Conservation (phyloP, 1,140 invertebrate genomes). For the Hypsibius dujardini region DNA sequence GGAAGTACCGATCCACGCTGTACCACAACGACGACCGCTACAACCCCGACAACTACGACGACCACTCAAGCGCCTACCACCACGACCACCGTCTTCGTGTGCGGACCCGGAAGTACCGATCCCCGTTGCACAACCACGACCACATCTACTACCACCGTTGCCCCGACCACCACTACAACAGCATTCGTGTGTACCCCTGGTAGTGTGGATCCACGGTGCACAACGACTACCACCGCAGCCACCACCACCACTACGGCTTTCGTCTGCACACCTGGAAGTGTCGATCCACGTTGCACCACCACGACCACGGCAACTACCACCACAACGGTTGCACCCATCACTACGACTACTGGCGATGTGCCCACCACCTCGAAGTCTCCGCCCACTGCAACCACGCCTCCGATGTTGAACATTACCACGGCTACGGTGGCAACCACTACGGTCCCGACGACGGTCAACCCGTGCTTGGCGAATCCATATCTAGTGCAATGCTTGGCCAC, state of each 20-base stretch:
- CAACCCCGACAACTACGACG: not conserved
- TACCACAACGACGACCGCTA: not conserved
- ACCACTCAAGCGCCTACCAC: not conserved
- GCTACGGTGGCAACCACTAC: constrained; percentile 2
- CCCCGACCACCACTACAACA: constrained; percentile 2
- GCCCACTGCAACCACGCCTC: no score
- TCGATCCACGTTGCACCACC: constrained; percentile 2
- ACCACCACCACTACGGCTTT: not conserved
- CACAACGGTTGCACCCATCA: not conserved
- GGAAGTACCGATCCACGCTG: not conserved
- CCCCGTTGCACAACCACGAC: not conserved
- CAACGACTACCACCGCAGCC: not conserved
- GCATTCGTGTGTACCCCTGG: no score
- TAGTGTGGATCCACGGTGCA: no score
- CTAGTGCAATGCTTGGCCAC: not conserved
- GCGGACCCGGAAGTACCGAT: not conserved
- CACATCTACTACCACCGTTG: not conserved
- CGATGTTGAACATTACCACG: no score
- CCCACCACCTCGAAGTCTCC: no score
- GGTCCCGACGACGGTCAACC: no score
- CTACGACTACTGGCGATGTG: not conserved
- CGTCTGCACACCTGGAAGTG: not conserved
- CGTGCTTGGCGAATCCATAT: no score
- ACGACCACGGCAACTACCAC: not conserved
- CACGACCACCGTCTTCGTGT: not conserved